Evolutionary conservation across 2,113 vertebrate species (phyloP).

Genomic region (Aleadryas rufinucha): DNA sequence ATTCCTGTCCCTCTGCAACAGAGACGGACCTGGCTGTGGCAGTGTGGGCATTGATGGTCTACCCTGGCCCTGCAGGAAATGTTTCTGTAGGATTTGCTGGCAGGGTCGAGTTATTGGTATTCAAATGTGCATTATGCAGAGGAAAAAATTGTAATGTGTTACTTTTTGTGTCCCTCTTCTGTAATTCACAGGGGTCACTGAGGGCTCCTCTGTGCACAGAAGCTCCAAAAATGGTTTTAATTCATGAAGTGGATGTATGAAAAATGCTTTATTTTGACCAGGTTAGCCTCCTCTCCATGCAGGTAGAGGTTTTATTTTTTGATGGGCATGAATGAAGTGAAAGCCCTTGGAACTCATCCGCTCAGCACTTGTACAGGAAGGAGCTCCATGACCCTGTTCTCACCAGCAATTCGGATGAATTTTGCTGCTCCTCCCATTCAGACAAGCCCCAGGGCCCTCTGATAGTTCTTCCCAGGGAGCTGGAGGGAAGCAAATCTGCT

Average conservation of each 20-base stretch:
- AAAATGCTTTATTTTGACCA: background rate
- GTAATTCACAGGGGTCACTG: background rate
- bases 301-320: background rate
- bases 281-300: background rate
- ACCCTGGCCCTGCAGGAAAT: background rate
- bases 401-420: background rate
- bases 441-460: background rate
- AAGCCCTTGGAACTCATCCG: background rate
- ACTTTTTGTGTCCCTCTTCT: background rate
- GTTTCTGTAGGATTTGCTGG: background rate
- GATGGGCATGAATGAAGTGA: background rate
- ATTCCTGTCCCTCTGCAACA: fast-evolving
- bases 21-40: background rate
- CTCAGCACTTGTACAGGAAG: fast-evolving
- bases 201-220: background rate
- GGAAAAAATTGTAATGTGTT: background rate
- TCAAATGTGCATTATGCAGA: background rate
- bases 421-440: background rate
- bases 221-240: background rate
- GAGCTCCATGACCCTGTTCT: background rate
- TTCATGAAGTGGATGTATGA: background rate
- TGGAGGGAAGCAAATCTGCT: background rate
- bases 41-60: background rate
- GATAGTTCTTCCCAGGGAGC: background rate
- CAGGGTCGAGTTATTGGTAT: fast-evolving